Evolutionary conservation across 2,113 vertebrate species (phyloP).

Genomic region (Myotis brandtii): DNA sequence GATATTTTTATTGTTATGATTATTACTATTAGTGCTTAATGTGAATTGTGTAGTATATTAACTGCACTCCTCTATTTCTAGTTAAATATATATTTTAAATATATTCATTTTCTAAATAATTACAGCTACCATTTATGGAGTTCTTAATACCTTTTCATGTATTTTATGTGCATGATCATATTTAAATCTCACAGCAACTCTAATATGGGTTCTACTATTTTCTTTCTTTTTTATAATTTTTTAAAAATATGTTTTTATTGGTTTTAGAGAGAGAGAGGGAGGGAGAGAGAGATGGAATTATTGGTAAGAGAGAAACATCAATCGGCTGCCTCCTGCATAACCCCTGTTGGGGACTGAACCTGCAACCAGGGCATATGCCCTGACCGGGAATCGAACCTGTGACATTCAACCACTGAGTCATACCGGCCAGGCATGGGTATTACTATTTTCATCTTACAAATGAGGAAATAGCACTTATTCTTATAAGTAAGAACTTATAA

Average conservation of each 20-base stretch:
- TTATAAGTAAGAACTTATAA: constrained; percentile 5
- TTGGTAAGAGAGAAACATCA: too few species aligned
- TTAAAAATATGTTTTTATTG: too few species aligned
- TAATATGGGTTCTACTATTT: neutral
- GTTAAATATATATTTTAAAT: neutral
- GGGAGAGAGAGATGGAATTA: too few species aligned
- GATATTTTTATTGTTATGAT: neutral
- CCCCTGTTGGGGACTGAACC: too few species aligned
- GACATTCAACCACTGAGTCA: too few species aligned
- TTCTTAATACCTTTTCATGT: neutral
- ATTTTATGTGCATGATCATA: neutral
- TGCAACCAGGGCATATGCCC: too few species aligned
- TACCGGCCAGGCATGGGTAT: too few species aligned
- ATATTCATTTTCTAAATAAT: neutral
- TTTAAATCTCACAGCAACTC: constrained; percentile 33
- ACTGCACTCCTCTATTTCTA: neutral
- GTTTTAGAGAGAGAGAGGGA: too few species aligned
- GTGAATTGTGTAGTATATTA: neutral
- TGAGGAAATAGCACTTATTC: neutral
- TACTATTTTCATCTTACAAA: neutral
- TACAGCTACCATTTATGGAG: neutral
- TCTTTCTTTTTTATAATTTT: neutral
- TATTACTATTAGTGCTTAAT: neutral
- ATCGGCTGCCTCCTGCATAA: too few species aligned
- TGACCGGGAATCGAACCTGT: too few species aligned